Evolutionary conservation across 1,140 invertebrate genomes (phyloP).

Genomic region (Drosophila sp.): DNA sequence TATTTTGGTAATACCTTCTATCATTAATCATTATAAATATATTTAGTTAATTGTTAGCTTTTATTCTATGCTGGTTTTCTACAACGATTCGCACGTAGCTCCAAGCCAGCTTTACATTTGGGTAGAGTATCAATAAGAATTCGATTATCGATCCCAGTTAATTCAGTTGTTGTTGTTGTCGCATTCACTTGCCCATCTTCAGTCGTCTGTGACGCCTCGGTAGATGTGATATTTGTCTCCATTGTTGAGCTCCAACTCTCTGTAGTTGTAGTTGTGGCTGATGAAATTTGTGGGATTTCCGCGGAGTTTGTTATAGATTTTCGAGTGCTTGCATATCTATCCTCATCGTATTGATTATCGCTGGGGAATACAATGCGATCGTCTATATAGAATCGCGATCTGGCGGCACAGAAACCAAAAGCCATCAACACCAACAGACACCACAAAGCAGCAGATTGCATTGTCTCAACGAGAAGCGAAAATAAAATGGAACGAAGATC

Average conservation of each 20-base stretch:
- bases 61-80: slow-evolving; percentile 42
- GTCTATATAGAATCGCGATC: slow-evolving; percentile 22
- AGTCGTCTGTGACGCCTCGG: neutral
- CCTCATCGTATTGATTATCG: slow-evolving; percentile 24
- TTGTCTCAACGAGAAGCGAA: neutral
- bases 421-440: slow-evolving; percentile 24
- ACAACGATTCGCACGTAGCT: slow-evolving; percentile 53
- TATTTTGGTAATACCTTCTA: neutral
- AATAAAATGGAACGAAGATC: neutral
- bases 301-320: neutral
- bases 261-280: neutral
- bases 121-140: slow-evolving; percentile 52
- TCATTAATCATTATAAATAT: neutral
- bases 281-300: no score
- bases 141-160: slow-evolving; percentile 48
- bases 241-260: neutral
- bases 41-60: neutral
- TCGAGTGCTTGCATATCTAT: neutral
- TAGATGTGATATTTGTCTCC: neutral
- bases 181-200: slow-evolving; percentile 10
- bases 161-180: slow-evolving; percentile 24
- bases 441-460: neutral
- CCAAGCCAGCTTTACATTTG: slow-evolving; percentile 38
- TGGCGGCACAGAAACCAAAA: slow-evolving; percentile 10
- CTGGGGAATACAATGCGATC: slow-evolving; percentile 64